phyloP scores from a whole-genome alignment of 2,797 vertebrate genomes.

The Limnodromus scolopaceus region DNA sequence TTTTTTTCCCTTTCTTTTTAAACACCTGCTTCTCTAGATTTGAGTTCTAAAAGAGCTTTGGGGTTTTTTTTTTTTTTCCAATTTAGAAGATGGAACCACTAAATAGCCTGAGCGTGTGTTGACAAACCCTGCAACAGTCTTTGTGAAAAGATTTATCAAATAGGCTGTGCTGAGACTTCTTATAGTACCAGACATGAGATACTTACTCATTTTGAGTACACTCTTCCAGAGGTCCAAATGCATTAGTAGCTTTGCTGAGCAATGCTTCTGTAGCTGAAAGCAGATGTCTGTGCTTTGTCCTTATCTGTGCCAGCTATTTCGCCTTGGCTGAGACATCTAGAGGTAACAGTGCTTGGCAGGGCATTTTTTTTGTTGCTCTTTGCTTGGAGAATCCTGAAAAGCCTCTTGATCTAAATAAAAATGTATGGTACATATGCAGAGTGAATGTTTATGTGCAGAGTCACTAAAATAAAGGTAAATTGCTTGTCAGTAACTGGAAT shows the following conservation, averaged over 20 bases:
- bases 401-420: not conserved
- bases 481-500: not conserved
- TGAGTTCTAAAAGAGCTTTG: not conserved
- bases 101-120: not conserved
- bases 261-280: not conserved
- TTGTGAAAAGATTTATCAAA: not conserved
- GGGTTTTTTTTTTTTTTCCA: not conserved
- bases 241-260: not conserved
- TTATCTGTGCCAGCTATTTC: not conserved
- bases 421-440: not conserved
- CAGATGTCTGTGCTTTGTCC: not conserved
- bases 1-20: not conserved
- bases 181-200: not conserved
- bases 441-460: not conserved
- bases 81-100: not conserved
- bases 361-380: not conserved
- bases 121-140: not conserved
- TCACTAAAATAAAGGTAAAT: not conserved
- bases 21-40: not conserved
- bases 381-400: not conserved
- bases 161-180: not conserved
- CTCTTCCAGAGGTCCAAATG: not conserved
- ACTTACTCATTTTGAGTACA: not conserved
- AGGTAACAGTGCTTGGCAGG: not conserved
- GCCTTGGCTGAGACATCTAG: not conserved